These are phyloP conservation scores for Macheiramphus alcinus DNA, from an alignment of 2,113 vertebrate species.

Conservation along the genomic window DNA sequence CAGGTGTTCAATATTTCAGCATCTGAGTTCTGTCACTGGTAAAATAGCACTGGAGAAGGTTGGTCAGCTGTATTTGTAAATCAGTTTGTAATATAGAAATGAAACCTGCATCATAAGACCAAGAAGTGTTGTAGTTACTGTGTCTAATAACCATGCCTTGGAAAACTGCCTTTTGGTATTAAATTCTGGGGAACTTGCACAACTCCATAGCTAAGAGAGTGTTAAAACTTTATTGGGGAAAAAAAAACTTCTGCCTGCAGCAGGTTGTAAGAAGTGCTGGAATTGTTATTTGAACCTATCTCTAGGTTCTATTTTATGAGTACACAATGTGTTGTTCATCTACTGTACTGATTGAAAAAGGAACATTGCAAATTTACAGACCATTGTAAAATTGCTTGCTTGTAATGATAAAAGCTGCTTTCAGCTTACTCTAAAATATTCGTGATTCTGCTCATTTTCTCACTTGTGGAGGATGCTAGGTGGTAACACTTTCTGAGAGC, in stretches of 20 bases:
- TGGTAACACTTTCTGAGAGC: background rate
- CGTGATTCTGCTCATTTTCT: constrained; percentile 5
- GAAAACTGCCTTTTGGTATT: background rate
- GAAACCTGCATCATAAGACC: background rate
- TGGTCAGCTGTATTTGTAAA: background rate
- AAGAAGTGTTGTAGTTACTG: background rate
- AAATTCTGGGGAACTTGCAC: background rate
- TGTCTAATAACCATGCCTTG: background rate
- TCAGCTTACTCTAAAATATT: background rate
- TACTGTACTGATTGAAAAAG: constrained; percentile 41
- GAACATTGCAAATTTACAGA: constrained; percentile 34
- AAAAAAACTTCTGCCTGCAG: background rate
- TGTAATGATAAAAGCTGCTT: constrained; percentile 19
- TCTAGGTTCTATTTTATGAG: constrained; percentile 41
- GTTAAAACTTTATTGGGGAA: background rate
- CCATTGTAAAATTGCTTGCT: constrained; percentile 46
- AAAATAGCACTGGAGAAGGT: background rate
- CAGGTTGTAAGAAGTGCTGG: constrained; percentile 11
- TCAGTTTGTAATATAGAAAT: background rate
- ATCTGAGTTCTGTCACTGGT: background rate
- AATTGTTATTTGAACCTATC: background rate
- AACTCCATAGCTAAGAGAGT: background rate
- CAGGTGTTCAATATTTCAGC: constrained; percentile 1
- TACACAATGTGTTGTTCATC: constrained; percentile 17
- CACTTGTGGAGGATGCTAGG: background rate